phyloP scores from a whole-genome alignment of 2,113 vertebrate genomes.

The Dascyllus trimaculatus region DNA sequence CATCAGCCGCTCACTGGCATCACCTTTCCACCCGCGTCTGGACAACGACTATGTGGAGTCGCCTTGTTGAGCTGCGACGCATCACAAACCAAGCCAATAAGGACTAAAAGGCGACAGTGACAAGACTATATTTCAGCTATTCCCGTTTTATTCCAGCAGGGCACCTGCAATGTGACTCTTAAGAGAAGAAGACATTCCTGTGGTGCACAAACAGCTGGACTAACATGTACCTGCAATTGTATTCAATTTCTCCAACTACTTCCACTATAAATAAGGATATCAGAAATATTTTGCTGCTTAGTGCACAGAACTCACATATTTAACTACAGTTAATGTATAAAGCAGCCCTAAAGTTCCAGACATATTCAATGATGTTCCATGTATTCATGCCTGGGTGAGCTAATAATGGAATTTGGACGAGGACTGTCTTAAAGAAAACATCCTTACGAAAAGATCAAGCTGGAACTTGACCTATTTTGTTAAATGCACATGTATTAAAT shows the following conservation, averaged over 20 bases:
- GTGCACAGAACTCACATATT: conserved; percentile 38
- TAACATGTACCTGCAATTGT: conserved; percentile 33
- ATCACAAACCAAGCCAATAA: neutral
- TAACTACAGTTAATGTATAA: conserved; percentile 33
- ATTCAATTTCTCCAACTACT: conserved; percentile 24
- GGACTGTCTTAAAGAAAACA: conserved; percentile 15
- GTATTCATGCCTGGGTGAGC: conserved; percentile 24
- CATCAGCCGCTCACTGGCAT: conserved; percentile 91
- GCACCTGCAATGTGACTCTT: conserved; percentile 19
- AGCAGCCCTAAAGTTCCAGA: conserved; percentile 31
- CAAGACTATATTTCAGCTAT: conserved; percentile 13
- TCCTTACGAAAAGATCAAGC: conserved; percentile 81
- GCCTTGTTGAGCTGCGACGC: conserved; percentile 87
- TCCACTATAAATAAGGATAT: conserved; percentile 16
- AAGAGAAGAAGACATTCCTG: conserved; percentile 10
- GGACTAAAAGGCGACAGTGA: neutral
- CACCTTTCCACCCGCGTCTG: conserved; percentile 89
- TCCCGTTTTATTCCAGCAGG: conserved; percentile 3
- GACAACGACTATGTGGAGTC: conserved; percentile 99
- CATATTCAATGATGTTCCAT: conserved; percentile 32
- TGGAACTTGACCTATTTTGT: conserved; percentile 85
- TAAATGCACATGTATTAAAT: conserved; percentile 69
- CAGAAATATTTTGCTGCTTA: conserved; percentile 49
- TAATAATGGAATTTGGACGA: conserved; percentile 34
- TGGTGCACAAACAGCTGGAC: conserved; percentile 31